phyloP scores from a whole-genome alignment of 1,140 invertebrate genomes.

The Stegodyphus mimosarum region DNA sequence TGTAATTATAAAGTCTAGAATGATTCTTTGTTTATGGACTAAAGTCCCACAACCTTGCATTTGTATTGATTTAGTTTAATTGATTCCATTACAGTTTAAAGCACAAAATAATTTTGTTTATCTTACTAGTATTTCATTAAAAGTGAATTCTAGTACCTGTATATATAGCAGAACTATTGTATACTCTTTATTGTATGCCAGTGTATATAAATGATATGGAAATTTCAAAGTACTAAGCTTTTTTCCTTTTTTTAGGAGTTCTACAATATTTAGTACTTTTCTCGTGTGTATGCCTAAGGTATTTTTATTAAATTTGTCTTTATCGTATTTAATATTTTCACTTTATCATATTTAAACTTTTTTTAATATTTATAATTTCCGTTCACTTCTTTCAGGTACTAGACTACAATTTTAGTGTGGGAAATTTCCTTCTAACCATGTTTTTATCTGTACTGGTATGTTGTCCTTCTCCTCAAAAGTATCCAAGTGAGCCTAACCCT shows the following conservation, averaged over 20 bases:
- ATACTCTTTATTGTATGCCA: too few species aligned
- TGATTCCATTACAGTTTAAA: too few species aligned
- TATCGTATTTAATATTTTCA: neutral
- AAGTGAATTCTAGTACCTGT: too few species aligned
- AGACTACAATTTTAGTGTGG: conserved; percentile 94
- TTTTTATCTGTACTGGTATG: conserved; percentile 89
- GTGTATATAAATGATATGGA: too few species aligned
- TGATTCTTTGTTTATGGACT: too few species aligned
- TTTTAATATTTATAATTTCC: neutral
- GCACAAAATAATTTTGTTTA: too few species aligned
- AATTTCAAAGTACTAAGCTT: too few species aligned
- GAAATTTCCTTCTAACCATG: conserved; percentile 85
- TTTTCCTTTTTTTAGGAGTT: conserved; percentile 74
- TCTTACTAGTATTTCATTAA: too few species aligned
- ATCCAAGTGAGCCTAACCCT: conserved; percentile 70
- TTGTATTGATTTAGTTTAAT: too few species aligned
- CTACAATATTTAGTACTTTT: conserved; percentile 95
- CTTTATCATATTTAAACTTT: neutral
- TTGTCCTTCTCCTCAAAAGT: conserved; percentile 79
- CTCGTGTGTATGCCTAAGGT: conserved; percentile 74
- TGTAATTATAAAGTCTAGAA: too few species aligned
- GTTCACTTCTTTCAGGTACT: conserved; percentile 76
- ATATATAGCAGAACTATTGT: too few species aligned
- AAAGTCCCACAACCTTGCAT: too few species aligned
- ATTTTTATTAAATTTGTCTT: neutral